A percentile compares a stretch with the other conserved stretches of the same genome.
Conservation (phyloP, 1,140 invertebrate species). For the Eueides isabella region DNA sequence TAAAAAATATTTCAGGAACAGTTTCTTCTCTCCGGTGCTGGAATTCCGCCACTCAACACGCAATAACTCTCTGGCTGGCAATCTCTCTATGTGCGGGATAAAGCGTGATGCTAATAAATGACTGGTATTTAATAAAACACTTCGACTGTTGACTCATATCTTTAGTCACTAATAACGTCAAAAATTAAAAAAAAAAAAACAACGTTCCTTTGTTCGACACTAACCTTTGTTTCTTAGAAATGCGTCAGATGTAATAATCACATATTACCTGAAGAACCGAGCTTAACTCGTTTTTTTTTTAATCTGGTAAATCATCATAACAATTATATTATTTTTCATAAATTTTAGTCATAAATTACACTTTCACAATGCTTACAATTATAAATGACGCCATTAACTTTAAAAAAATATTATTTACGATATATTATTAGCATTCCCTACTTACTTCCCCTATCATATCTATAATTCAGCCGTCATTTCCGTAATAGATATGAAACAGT, state of each 20-base stretch:
- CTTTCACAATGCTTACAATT: too few species aligned
- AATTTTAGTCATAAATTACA: too few species aligned
- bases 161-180: slow-evolving; percentile 2
- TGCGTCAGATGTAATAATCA: slow-evolving; percentile 3
- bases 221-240: neutral
- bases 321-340: too few species aligned
- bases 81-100: too few species aligned
- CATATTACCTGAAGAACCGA: too few species aligned
- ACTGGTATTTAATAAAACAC: neutral
- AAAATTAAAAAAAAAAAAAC: slow-evolving; percentile 1
- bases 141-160: neutral
- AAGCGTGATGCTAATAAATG: too few species aligned
- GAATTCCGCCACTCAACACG: too few species aligned
- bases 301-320: too few species aligned
- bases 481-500: neutral
- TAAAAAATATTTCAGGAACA: too few species aligned
- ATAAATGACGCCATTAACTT: neutral
- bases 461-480: neutral
- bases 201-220: slow-evolving; percentile 1
- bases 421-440: neutral
- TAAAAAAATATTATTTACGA: neutral
- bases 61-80: too few species aligned
- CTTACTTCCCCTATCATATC: neutral
- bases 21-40: too few species aligned
- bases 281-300: too few species aligned